Conservation (phyloP, 2,888 invertebrate genomes). For the Sicus ferrugineus region DNA sequence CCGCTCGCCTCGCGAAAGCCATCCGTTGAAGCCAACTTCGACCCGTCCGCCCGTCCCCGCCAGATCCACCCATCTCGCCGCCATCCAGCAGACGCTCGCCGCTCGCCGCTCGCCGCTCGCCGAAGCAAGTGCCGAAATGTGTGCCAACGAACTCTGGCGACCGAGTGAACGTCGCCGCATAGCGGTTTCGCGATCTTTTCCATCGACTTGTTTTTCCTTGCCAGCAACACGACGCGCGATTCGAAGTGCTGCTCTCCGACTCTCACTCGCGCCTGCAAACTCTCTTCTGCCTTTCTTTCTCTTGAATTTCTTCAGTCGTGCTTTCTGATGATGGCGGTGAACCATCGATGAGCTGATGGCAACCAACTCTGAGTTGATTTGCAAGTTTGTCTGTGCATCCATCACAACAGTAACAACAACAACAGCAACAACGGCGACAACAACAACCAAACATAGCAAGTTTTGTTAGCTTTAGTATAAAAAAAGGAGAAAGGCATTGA, state of each 20-base stretch:
- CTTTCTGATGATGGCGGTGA: not conserved
- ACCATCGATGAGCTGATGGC: not conserved
- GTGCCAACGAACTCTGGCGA: conserved; percentile 54
- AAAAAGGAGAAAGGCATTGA: too few relatives aligned
- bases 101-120: conserved; percentile 29
- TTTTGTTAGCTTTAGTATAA: too few relatives aligned
- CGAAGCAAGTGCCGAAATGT: conserved; percentile 44
- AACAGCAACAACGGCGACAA: too few relatives aligned
- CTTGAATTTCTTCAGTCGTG: not conserved
- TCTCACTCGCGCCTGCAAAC: not conserved
- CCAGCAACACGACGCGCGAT: conserved; percentile 29
- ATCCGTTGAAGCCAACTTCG: too few relatives aligned
- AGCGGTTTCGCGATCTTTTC: conserved; percentile 37
- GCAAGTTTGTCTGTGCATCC: too few relatives aligned
- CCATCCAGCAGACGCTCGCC: conserved; percentile 9
- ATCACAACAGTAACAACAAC: not conserved
- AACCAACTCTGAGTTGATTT: not conserved
- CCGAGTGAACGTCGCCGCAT: conserved; percentile 50
- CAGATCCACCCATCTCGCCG: conserved; percentile 3
- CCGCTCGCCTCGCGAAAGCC: too few relatives aligned
- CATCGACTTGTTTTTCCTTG: conserved; percentile 27
- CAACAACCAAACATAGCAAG: too few relatives aligned
- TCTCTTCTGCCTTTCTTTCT: not conserved
- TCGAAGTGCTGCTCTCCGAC: conserved; percentile 16
- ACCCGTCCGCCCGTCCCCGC: too few relatives aligned